Conservation (phyloP, 2,888 invertebrate species). For the Arctia plantaginis region DNA sequence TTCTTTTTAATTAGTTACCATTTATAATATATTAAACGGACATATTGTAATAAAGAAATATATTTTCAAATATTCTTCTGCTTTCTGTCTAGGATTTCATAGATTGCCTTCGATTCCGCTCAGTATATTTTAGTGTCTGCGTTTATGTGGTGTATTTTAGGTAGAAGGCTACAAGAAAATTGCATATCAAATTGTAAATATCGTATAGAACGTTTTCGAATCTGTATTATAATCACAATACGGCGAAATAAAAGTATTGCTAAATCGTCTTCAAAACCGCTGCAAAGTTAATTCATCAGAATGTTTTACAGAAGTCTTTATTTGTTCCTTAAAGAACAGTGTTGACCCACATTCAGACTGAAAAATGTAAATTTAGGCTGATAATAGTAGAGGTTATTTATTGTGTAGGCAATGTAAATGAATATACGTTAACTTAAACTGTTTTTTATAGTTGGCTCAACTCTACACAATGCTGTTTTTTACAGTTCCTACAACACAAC, state of each 20-base stretch:
- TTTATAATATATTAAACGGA: not conserved
- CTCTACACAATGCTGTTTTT: slow-evolving; percentile 26
- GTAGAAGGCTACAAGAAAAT: not conserved
- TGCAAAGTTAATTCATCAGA: slow-evolving; percentile 25
- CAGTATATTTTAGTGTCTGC: not conserved
- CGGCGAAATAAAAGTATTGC: not conserved
- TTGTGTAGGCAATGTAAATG: slow-evolving; percentile 31
- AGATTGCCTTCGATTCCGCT: not conserved
- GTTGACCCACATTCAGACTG: slow-evolving; percentile 16
- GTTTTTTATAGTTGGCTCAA: slow-evolving; percentile 20
- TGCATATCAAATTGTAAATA: not conserved
- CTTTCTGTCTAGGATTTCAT: not conserved
- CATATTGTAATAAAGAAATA: not conserved
- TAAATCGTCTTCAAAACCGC: slow-evolving; percentile 1
- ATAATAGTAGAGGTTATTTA: slow-evolving; percentile 24
- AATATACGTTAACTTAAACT: slow-evolving; percentile 25
- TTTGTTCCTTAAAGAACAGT: slow-evolving; percentile 19
- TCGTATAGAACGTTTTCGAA: no score
- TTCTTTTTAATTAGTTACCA: not conserved
- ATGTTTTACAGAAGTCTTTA: slow-evolving; percentile 32
- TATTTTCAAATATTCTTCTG: not conserved
- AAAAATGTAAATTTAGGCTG: slow-evolving; percentile 32
- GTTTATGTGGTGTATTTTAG: not conserved
- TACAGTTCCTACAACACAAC: slow-evolving; percentile 34
- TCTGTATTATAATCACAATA: not conserved